Conservation (phyloP, 2,113 vertebrate species). For the Noturus placidus region DNA sequence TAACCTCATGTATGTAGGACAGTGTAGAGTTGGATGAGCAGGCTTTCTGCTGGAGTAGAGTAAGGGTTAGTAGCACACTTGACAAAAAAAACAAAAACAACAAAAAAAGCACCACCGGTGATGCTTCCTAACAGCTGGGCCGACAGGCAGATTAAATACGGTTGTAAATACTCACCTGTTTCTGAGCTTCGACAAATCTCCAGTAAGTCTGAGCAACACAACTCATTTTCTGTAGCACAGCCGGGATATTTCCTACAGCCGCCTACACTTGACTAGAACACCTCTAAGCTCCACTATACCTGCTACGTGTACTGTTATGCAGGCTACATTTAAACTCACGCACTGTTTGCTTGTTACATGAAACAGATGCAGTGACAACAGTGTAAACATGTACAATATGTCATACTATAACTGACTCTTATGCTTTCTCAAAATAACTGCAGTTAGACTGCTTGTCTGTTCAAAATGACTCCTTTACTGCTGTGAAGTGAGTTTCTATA, state of each 20-base stretch:
- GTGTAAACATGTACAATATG: not conserved
- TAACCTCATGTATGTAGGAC: slow-evolving; percentile 51
- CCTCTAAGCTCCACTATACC: not conserved
- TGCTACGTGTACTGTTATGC: not conserved
- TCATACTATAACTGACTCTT: not conserved
- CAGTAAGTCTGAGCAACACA: not conserved
- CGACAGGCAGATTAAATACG: not conserved
- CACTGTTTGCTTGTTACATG: not conserved
- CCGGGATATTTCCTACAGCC: not conserved
- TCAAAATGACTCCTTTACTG: not conserved
- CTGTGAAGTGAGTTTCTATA: not conserved
- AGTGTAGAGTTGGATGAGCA: slow-evolving; percentile 23
- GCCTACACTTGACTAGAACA: not conserved
- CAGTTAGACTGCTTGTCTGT: not conserved
- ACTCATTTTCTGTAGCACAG: not conserved
- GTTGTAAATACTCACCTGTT: slow-evolving; percentile 11
- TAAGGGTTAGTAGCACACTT: not conserved
- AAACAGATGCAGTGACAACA: not conserved
- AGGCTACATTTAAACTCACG: not conserved
- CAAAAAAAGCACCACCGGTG: not conserved
- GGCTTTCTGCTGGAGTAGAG: slow-evolving; percentile 21
- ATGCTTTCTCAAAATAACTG: not conserved
- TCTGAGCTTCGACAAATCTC: not conserved
- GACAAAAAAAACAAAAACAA: not conserved
- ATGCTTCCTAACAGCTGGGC: not conserved